Evolutionary conservation across 2,113 vertebrate species (phyloP).

Genomic region (Pan paniscus): DNA sequence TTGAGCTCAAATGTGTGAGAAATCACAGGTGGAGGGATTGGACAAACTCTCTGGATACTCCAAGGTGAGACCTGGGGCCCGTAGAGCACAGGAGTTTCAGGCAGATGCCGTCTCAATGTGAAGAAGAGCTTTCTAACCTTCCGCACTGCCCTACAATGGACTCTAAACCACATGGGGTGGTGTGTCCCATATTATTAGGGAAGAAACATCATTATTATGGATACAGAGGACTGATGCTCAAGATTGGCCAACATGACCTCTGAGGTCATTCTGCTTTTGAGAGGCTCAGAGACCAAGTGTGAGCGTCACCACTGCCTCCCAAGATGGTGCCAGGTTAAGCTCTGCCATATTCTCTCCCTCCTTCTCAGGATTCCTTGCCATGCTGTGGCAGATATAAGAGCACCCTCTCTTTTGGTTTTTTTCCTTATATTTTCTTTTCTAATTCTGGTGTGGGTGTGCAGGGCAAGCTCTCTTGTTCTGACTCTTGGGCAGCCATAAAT

Average conservation of each 20-base stretch:
- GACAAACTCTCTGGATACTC: background rate
- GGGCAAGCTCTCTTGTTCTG: background rate
- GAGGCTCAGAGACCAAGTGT: background rate
- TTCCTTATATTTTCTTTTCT: too few species aligned
- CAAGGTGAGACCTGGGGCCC: background rate
- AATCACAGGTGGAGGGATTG: background rate
- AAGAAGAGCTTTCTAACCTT: background rate
- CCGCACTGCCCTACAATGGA: background rate
- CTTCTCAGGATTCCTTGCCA: background rate
- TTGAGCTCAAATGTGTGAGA: background rate
- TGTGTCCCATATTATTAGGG: background rate
- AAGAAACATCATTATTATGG: background rate
- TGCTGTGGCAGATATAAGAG: background rate
- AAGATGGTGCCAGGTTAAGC: background rate
- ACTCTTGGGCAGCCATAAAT: background rate
- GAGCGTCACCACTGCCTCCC: background rate
- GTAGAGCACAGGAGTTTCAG: background rate
- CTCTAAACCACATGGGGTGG: background rate
- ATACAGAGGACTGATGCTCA: background rate
- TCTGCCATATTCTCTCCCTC: background rate
- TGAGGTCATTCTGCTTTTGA: background rate
- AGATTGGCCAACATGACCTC: background rate
- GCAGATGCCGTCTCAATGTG: background rate
- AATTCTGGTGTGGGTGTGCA: too few species aligned
- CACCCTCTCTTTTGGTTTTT: background rate